Evolutionary conservation across 1,140 invertebrate genomes (phyloP), one percentile per base, ranked within the genome.

Genomic region (Sesamia nonagrioides): DNA sequence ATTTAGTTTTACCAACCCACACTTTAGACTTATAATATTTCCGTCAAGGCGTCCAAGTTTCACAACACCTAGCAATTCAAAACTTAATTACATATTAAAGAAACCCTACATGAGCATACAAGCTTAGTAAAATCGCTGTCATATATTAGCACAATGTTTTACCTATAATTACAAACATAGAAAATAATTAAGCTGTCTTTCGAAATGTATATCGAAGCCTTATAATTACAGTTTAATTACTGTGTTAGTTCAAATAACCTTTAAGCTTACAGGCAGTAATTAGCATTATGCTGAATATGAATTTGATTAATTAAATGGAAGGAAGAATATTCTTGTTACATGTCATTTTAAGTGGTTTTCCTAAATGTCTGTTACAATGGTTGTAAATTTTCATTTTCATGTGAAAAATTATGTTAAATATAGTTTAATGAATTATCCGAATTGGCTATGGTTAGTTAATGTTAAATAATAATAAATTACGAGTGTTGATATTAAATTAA

Each of bases 111-210:
- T 69, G 21, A 69, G 2, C 7, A 27, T n/a, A 45, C 56, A 52
- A 42, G 48, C 33, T 71, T 5, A 69, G 17, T 15, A 33, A 77
- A 77, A 77, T 69, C 18, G 63, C 45, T 45, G 40, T 66, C 42
- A 37, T 66, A 63, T 45, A 79, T 79, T 56, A 42, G 17, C 60
- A 37, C 68, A 63, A 18, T 66, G 71, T 77, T 78, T 77, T 81
- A 81, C 71, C 58, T 74, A 40, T 69, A 81, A 78, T 78, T 78
- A 74, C 33, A 54, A 6, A 35, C 18, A 74, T 37, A 58, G 50
- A 74, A 78, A 81, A 81, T 78, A 81, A 81, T 81, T 78, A 81
- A 68, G 58, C 68, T 83, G 74, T 71, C 75, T 76, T 21, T 45
- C 42, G 18, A 52, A 78, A 60, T 78, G 61, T 71, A 56, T 48